Conservation (phyloP, 2,113 vertebrate genomes). For the Phodopus roborovskii region DNA sequence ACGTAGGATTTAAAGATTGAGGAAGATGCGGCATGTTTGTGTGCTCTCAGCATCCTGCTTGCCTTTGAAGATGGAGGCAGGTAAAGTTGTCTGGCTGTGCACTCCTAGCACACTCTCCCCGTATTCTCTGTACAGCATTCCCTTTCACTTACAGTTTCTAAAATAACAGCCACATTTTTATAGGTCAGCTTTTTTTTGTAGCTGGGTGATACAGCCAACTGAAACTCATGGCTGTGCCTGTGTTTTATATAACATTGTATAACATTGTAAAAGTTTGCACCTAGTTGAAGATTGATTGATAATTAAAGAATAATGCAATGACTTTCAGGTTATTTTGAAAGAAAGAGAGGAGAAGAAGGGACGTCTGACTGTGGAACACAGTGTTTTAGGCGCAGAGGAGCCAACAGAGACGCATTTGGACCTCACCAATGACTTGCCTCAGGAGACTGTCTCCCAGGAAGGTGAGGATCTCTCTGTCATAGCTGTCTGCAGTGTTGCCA, state of each 20-base stretch:
- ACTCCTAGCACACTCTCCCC: background rate
- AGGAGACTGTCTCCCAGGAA: slow-evolving; percentile 94
- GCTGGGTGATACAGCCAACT: background rate
- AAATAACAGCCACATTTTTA: slow-evolving; percentile 37
- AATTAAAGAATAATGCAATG: slow-evolving; percentile 70
- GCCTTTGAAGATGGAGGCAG: background rate
- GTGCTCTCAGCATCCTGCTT: background rate
- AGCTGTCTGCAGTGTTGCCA: background rate
- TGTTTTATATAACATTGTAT: slow-evolving; percentile 4
- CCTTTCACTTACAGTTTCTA: background rate
- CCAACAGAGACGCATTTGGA: slow-evolving; percentile 89
- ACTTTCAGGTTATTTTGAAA: slow-evolving; percentile 95
- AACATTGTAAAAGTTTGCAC: background rate
- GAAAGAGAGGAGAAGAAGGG: slow-evolving; percentile 98
- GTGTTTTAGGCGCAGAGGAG: slow-evolving; percentile 90
- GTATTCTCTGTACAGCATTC: background rate
- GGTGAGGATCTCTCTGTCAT: slow-evolving; percentile 84
- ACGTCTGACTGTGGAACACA: slow-evolving; percentile 91
- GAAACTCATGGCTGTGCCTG: background rate
- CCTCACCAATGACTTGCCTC: slow-evolving; percentile 91
- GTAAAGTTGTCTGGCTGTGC: background rate
- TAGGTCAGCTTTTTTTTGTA: background rate
- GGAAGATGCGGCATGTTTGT: background rate
- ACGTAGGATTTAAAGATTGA: background rate
- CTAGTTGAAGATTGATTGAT: slow-evolving; percentile 4